Evolutionary conservation across 1,140 invertebrate genomes (phyloP).

Genomic region (Leucophenga varia): DNA sequence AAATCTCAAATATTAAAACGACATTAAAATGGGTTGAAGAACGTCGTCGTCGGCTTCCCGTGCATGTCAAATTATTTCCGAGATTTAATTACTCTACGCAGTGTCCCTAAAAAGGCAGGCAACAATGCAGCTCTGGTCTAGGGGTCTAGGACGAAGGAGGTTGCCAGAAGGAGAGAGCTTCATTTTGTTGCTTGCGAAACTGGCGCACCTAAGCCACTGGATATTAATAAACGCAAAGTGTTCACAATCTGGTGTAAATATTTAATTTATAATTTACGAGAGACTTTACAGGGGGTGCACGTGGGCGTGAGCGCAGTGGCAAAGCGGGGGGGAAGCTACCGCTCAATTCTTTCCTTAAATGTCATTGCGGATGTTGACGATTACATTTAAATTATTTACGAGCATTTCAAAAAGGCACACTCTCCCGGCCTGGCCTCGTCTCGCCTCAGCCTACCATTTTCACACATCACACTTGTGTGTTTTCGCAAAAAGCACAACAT

Average conservation of each 20-base stretch:
- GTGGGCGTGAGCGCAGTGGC: too few relatives aligned
- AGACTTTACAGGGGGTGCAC: constrained; percentile 31
- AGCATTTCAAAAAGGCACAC: constrained; percentile 10
- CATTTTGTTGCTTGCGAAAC: constrained; percentile 20
- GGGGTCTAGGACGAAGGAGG: background rate
- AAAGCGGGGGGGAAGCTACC: too few relatives aligned
- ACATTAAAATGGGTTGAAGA: too few relatives aligned
- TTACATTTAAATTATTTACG: constrained; percentile 51
- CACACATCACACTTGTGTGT: too few relatives aligned
- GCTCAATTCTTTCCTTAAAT: too few relatives aligned
- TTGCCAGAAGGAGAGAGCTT: constrained; percentile 4
- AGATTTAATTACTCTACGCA: constrained; percentile 31
- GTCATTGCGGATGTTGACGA: constrained; percentile 46
- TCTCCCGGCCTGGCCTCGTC: background rate
- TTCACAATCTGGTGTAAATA: constrained; percentile 44
- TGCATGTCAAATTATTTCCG: constrained; percentile 30
- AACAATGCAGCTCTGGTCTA: background rate
- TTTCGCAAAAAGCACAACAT: too few relatives aligned
- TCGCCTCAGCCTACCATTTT: too few relatives aligned
- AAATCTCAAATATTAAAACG: constrained; percentile 39
- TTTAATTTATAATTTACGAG: constrained; percentile 48
- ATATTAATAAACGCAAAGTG: constrained; percentile 43
- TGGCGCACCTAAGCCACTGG: constrained; percentile 34
- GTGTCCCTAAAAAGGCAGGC: background rate
- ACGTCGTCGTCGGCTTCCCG: too few relatives aligned